A percentile compares a stretch with the other conserved stretches of the same genome.
Conservation (phyloP, 2,888 invertebrate species). For the Clistopyga incitator region DNA sequence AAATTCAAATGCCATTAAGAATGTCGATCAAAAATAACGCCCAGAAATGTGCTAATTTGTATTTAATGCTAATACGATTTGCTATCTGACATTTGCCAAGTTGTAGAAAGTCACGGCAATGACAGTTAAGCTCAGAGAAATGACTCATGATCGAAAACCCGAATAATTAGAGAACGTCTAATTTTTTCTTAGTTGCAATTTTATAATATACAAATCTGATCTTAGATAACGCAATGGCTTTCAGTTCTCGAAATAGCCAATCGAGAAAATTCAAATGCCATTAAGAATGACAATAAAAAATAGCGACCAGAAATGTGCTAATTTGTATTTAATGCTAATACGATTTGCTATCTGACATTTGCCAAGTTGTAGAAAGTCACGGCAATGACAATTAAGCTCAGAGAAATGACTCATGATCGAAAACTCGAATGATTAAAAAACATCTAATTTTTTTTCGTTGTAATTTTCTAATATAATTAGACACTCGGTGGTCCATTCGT, state of each 20-base stretch:
- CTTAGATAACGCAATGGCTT: background rate
- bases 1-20: background rate
- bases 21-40: background rate
- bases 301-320: background rate
- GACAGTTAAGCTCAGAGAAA: background rate
- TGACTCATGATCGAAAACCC: background rate
- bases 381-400: background rate
- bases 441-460: no score
- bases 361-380: background rate
- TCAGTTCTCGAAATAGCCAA: background rate
- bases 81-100: background rate
- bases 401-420: background rate
- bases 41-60: background rate
- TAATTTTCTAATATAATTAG: no score
- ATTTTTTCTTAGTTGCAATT: no score
- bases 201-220: background rate
- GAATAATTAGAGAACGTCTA: no score
- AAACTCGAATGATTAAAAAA: no score
- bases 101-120: background rate
- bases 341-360: background rate
- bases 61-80: background rate
- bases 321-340: constrained; percentile 2
- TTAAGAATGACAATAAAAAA: background rate
- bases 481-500: no score
- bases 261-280: background rate